Conservation (phyloP, 2,797 vertebrate genomes). For the Rhabdophis nuchalis region DNA sequence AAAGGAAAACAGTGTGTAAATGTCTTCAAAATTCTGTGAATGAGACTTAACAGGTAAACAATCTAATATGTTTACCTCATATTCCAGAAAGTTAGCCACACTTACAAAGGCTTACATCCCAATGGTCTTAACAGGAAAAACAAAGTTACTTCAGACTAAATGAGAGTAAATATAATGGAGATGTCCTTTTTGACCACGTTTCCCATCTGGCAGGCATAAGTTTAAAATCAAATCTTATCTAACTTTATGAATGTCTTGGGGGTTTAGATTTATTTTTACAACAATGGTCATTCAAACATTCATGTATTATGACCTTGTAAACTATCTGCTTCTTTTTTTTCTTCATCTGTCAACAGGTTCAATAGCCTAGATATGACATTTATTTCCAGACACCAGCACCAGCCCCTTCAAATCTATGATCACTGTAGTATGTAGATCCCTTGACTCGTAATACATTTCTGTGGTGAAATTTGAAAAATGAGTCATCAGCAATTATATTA, state of each 20-base stretch:
- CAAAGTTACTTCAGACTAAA: neutral
- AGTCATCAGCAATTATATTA: neutral
- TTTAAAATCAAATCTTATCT: neutral
- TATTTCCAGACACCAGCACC: neutral
- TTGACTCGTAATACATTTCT: neutral
- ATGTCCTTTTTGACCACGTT: neutral
- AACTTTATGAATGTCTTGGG: neutral
- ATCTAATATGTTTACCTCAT: neutral
- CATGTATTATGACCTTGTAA: neutral
- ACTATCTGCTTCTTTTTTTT: neutral
- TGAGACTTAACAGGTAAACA: neutral
- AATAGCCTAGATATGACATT: neutral
- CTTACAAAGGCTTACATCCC: neutral
- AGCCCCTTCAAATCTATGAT: neutral
- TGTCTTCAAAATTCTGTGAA: neutral
- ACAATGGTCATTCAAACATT: neutral
- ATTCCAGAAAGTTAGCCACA: neutral
- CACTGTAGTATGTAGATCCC: neutral
- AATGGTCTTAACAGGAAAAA: neutral
- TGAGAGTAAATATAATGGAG: neutral
- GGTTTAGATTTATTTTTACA: neutral
- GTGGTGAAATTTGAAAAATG: neutral
- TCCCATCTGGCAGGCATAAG: neutral
- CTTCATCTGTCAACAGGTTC: neutral
- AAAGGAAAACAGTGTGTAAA: neutral